Evolutionary conservation across 2,113 vertebrate species (phyloP).

Genomic region (Ahaetulla prasina): DNA sequence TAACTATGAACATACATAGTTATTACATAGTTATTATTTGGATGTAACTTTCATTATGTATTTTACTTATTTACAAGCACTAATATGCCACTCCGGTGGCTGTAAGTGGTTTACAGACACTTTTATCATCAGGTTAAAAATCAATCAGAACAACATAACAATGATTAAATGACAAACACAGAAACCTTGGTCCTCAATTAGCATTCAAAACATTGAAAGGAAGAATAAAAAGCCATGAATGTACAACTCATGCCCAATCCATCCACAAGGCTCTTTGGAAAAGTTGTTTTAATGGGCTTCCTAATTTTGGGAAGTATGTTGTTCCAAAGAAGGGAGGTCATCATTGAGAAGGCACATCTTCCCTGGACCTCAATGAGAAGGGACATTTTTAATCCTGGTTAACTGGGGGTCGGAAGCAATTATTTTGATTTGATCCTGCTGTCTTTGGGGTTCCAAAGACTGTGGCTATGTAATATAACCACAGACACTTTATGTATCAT

Average conservation of each 20-base stretch:
- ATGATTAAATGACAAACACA: not conserved
- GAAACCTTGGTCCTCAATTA: not conserved
- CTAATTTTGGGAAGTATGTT: not conserved
- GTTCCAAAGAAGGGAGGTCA: not conserved
- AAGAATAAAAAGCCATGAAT: not conserved
- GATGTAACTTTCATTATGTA: not conserved
- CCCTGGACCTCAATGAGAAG: not conserved
- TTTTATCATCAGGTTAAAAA: not conserved
- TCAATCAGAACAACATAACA: not conserved
- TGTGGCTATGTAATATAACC: not conserved
- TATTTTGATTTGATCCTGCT: not conserved
- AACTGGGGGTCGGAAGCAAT: not conserved
- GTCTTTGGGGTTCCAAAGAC: not conserved
- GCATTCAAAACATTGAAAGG: not conserved
- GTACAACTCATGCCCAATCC: not conserved
- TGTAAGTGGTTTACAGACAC: not conserved
- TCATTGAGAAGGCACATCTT: not conserved
- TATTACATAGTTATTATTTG: not conserved
- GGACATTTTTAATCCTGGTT: not conserved
- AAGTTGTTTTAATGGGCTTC: not conserved
- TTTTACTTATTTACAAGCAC: not conserved
- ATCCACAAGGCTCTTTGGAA: not conserved
- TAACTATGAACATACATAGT: not conserved
- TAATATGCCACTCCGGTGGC: not conserved
- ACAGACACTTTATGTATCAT: not conserved